Conservation (phyloP, 1,140 invertebrate species). For the Eupeodes corollae region DNA sequence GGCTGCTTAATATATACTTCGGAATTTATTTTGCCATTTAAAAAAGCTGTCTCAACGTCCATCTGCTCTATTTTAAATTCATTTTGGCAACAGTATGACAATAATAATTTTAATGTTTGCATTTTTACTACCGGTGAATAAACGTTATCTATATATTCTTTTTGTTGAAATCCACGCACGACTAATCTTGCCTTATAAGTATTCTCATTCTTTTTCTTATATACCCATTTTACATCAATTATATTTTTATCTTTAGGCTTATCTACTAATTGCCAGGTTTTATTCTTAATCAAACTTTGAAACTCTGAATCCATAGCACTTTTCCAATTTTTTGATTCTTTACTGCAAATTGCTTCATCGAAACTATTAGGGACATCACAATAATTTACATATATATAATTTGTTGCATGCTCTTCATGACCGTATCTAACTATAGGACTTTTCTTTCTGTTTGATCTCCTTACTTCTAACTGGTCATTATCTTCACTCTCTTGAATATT, state of each 20-base stretch:
- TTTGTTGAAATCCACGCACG: conserved; percentile 30
- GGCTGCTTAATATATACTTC: conserved; percentile 36
- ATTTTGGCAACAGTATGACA: conserved; percentile 23
- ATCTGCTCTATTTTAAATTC: conserved; percentile 18
- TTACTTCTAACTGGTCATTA: conserved; percentile 8
- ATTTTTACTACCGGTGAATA: conserved; percentile 16
- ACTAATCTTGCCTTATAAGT: conserved; percentile 21
- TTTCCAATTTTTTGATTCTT: conserved; percentile 22
- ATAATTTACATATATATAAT: conserved; percentile 30
- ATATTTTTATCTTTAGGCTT: conserved; percentile 20
- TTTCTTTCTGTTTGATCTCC: conserved; percentile 2
- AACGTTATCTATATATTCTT: conserved; percentile 13
- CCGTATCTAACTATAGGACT: conserved; percentile 16
- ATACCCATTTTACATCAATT: conserved; percentile 29
- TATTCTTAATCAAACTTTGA: conserved; percentile 25
- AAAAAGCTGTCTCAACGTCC: conserved; percentile 32
- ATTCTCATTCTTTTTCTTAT: conserved; percentile 13
- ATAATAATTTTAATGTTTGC: conserved; percentile 28
- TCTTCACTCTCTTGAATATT: conserved; percentile 11
- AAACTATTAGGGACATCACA: conserved; percentile 20
- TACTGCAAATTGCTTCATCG: conserved; percentile 20
- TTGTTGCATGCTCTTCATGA: conserved; percentile 10
- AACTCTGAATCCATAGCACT: conserved; percentile 32
- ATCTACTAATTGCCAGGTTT: conserved; percentile 33
- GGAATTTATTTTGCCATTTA: conserved; percentile 37